Evolutionary conservation across 2,113 vertebrate species (phyloP), one percentile per base, ranked within the genome.

Genomic region (Dicerorhinus sumatrensis): DNA sequence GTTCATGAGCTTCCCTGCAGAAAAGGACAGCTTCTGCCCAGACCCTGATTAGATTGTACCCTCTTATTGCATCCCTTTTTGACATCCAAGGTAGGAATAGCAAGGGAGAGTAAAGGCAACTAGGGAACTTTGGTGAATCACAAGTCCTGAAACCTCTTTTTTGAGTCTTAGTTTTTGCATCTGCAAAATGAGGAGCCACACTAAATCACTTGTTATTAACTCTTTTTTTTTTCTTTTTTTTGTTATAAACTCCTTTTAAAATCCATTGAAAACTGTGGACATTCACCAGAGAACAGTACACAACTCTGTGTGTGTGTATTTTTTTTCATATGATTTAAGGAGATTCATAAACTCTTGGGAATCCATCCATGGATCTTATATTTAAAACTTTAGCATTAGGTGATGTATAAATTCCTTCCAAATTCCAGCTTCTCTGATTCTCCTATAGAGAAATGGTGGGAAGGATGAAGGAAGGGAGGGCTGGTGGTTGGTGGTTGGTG

Each of bases 301-400:
- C 13, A 42, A 14, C 3, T 36, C 8, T 73, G 3, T 72, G 21
- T 77, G 17, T 48, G 20, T 36, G 69, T 75, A 31, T 96, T 79
- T 73, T 85, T 69, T 79, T 84, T 14, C 5, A 12, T 89, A 25
- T 20, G 54, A 91, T 85, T 96, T 96, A 96, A 93, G 39, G 62
- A 63, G 31, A 89, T 62, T 84, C 33, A 51, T 48, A n/a, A 96
- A 82, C 23, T 73, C n/a, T 58, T 92, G 31, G n/a, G 88, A 91
- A 94, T 87, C 29, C 13, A 70, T 65, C 18, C n/a, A n/a, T 51
- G n/a, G 54, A 70, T 33, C 73, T 82, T 86, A 65, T 70, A 23
- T 85, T 89, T 77, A 75, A 90, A 79, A 70, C 16, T 13, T 3
- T 11, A 80, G 39, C 18, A 94, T 92, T 93, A 76, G 46, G 25